Base-by-base conservation (phyloP, 2,797 vertebrate genomes). In the Rhinatrema bivittatum region DNA sequence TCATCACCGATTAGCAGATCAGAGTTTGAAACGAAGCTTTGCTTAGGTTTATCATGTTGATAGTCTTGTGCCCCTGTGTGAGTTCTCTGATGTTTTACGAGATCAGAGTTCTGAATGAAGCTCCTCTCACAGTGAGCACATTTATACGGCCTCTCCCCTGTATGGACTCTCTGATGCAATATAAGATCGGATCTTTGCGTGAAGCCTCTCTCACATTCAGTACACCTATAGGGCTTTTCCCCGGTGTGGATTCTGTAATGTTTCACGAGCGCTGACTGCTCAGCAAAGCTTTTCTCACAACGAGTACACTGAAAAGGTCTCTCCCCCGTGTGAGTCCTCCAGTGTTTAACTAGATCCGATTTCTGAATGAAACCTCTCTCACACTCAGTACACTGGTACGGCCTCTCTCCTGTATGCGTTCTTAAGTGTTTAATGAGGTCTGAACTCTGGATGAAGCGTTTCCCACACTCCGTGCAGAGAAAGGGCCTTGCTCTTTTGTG, bases 11-110 rank as follows among this genome's bases (percentile, higher is more conserved):
- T 32, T 26, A 46, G 20, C 21, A 21, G 20, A 21, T 21, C 21
- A 5, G 20, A 21, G 9, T 20, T 21, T 9, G 21, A 20, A 20
- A 20, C 21, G 21, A 46, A 46, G 17, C 38, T 22, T n/a, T 50
- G 50, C 3, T 36, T 46, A 34, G 6, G 60, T 43, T 0, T 32
- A 36, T 25, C 51, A 54, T 45, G 67, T 16, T 33, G 25, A 42
- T 55, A 69, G 1, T 56, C 66, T 19, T 50, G 19, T 48, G 66
- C 53, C 2, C n/a, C 8, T 10, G 64, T 61, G 14, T 74, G 73
- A 2, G 52, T 63, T 16, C 39, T 51, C 60, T 55, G 50, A 36
- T 72, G 73, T 9, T 63, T 53, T 3, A 19, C 6, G 11, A 50
- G 35, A 26, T 33, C 33, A 20, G 42, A 31, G 10, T 35, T 39